Evolutionary conservation across 1,140 invertebrate genomes (phyloP), one percentile per base, ranked within the genome.

Genomic region (Drosophila willistoni): DNA sequence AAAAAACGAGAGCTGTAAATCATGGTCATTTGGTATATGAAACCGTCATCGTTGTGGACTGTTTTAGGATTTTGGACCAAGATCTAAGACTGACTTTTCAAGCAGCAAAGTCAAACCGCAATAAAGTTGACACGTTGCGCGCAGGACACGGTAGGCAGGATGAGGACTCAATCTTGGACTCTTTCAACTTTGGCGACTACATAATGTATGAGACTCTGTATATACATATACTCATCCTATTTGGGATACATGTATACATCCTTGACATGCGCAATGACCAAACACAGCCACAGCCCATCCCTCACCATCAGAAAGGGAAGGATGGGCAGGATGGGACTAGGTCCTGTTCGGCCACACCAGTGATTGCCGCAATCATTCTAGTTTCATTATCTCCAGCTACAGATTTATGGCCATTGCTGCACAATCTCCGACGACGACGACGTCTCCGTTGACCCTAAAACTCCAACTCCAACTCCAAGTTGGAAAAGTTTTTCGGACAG

Each of bases 291-390:
- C 64, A 62, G 69, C 61, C 64, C 64, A 39, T 41, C 54, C 33
- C 54, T 44, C 34, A 13, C 63, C 34, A 54, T 47, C 17, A 19
- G 34, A 19, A 25, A 25, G 22, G 22, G 4, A 25, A 25, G 51
- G 47, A 25, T 4, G 6, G 25, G 25, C 1, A 25, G 25, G 29
- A 29, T 29, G 6, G 44, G 12, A 34, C 44, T 34, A 25, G 54
- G 54, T 63, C 64, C 73, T 63, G 41, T 72, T 77, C 60, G 78
- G 78, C 90, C 90, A 90, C 90, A 91, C 90, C 90, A 90, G 82
- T 91, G 90, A 91, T 91, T 91, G 90, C 90, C 59, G 85, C 90
- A 91, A 91, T 91, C 90, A 91, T 91, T 91, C 90, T 91, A 91
- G 90, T 91, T 91, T 91, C 90, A 91, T 91, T 91, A 91, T 79